Conservation (phyloP, 2,888 invertebrate genomes). For the Trichacis sp. region DNA sequence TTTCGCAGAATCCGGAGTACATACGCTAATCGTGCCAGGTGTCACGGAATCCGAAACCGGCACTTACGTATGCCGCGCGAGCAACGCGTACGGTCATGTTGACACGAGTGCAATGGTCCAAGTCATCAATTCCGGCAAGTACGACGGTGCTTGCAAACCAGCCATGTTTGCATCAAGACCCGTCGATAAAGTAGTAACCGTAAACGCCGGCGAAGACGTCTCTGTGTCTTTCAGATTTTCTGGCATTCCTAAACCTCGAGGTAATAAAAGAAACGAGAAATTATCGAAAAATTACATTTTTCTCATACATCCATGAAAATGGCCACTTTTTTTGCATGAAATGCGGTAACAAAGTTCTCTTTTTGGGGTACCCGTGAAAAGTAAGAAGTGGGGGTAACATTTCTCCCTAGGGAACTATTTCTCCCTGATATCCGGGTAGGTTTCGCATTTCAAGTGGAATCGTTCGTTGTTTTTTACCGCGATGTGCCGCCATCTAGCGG, state of each 20-base stretch:
- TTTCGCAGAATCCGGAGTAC: constrained; percentile 78
- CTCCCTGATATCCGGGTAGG: too few species aligned
- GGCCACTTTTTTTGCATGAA: too few species aligned
- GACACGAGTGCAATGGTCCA: constrained; percentile 82
- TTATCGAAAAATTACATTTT: too few species aligned
- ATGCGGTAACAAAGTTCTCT: too few species aligned
- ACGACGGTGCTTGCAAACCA: constrained; percentile 77
- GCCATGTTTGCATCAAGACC: constrained; percentile 85
- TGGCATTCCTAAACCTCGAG: constrained; percentile 88
- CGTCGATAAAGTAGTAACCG: constrained; percentile 77
- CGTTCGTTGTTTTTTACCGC: too few species aligned
- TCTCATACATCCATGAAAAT: too few species aligned
- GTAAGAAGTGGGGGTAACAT: too few species aligned
- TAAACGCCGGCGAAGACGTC: constrained; percentile 84
- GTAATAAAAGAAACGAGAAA: constrained; percentile 71
- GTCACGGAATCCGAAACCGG: constrained; percentile 81
- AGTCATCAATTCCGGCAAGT: constrained; percentile 74
- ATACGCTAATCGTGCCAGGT: constrained; percentile 80
- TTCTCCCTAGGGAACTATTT: too few species aligned
- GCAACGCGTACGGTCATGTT: constrained; percentile 79
- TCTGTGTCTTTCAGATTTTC: constrained; percentile 84
- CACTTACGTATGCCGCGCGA: constrained; percentile 84
- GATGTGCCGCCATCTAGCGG: too few species aligned
- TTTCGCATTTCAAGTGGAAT: too few species aligned
- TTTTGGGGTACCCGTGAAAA: too few species aligned